Conservation (phyloP, 1,140 invertebrate species). For the Scaptomyza hsui region DNA sequence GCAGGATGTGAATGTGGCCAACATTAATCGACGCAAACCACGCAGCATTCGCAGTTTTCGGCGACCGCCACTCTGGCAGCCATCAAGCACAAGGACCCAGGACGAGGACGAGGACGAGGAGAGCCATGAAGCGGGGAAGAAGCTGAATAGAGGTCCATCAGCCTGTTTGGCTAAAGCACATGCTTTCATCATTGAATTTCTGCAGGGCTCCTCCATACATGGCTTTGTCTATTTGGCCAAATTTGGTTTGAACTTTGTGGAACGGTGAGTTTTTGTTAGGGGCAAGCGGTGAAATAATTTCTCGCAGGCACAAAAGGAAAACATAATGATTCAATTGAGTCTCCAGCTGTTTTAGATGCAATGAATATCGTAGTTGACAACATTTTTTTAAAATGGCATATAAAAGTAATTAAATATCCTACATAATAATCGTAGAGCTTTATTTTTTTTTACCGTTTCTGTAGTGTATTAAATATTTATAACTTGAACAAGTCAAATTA, state of each 20-base stretch:
- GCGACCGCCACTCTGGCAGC: conserved; percentile 68
- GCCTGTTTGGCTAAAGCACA: conserved; percentile 60
- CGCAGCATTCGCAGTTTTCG: conserved; percentile 70
- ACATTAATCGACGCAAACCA: conserved; percentile 57
- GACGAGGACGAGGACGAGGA: neutral
- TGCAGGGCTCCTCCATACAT: conserved; percentile 79
- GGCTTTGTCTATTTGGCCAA: conserved; percentile 83
- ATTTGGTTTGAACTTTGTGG: conserved; percentile 70
- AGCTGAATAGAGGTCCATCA: neutral
- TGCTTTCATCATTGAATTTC: conserved; percentile 78
- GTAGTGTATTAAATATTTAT: too few species aligned
- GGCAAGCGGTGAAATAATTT: too few species aligned
- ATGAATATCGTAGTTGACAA: too few species aligned
- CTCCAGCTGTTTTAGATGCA: neutral
- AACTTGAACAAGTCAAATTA: too few species aligned
- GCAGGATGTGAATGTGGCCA: conserved; percentile 36
- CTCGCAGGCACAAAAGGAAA: neutral
- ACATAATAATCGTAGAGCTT: too few species aligned
- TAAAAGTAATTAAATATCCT: too few species aligned
- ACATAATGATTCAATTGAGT: neutral
- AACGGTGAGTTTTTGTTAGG: conserved; percentile 67
- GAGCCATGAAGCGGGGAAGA: neutral
- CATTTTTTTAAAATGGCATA: too few species aligned
- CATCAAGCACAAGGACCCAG: neutral
- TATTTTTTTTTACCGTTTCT: too few species aligned